These are phyloP conservation scores for Diadophis punctatus DNA, from an alignment of 2,113 vertebrate species.

Conservation along the genomic window DNA sequence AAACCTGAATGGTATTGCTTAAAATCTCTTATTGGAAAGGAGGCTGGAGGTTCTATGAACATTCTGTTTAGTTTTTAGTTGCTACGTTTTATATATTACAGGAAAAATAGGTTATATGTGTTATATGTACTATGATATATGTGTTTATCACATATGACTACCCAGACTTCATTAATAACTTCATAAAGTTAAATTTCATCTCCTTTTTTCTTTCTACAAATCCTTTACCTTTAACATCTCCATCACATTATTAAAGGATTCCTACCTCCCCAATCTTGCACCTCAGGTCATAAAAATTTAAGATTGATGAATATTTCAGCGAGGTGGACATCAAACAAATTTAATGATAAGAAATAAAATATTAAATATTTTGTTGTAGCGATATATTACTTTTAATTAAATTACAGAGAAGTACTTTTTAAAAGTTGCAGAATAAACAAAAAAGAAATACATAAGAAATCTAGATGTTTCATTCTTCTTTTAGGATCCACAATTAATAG, in stretches of 20 bases:
- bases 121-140: not conserved
- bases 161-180: not conserved
- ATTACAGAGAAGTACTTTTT: conserved; percentile 26
- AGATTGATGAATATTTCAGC: not conserved
- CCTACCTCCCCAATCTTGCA: not conserved
- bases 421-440: not conserved
- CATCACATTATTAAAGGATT: not conserved
- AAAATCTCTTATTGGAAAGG: not conserved
- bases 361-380: not conserved
- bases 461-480: not conserved
- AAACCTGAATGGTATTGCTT: not conserved
- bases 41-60: not conserved
- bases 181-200: not conserved
- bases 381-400: not conserved
- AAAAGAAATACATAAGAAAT: not conserved
- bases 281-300: not conserved
- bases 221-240: not conserved
- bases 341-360: too few species aligned
- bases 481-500: not conserved
- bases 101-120: not conserved
- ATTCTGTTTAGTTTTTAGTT: not conserved
- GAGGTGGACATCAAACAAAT: too few species aligned
- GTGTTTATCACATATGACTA: not conserved
- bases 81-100: not conserved
- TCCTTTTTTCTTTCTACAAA: not conserved